These are phyloP conservation scores for Reticulitermes speratus DNA, from an alignment of 1,140 invertebrate genomes.

Conservation along the genomic window DNA sequence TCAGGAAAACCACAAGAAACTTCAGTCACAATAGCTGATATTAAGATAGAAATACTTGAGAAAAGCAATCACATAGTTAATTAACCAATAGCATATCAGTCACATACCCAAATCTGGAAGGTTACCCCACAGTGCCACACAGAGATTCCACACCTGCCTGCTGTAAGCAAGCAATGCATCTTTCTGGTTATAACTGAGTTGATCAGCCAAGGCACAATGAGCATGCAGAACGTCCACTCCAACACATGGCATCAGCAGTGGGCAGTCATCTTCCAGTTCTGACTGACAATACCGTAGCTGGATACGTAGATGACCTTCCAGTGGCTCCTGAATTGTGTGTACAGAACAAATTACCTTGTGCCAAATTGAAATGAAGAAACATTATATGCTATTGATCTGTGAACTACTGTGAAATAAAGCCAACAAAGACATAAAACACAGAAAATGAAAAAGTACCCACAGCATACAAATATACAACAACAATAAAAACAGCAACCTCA, in stretches of 20 bases:
- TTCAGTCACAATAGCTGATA: too few relatives aligned
- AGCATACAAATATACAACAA: too few relatives aligned
- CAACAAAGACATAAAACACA: too few relatives aligned
- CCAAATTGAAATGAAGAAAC: too few relatives aligned
- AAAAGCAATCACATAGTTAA: too few relatives aligned
- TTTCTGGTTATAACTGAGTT: slow-evolving; percentile 41
- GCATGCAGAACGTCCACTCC: slow-evolving; percentile 49
- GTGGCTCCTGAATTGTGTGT: slow-evolving; percentile 38
- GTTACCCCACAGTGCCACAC: slow-evolving; percentile 81
- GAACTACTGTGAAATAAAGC: too few relatives aligned
- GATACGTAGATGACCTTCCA: slow-evolving; percentile 53
- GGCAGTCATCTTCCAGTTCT: slow-evolving; percentile 51
- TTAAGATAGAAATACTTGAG: too few relatives aligned
- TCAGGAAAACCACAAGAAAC: too few relatives aligned
- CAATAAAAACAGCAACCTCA: too few relatives aligned
- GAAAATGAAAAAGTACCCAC: too few relatives aligned
- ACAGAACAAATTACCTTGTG: background rate
- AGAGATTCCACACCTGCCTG: slow-evolving; percentile 73
- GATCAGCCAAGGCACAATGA: slow-evolving; percentile 51
- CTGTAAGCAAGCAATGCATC: slow-evolving; percentile 47
- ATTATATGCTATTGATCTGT: too few relatives aligned
- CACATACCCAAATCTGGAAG: slow-evolving; percentile 47
- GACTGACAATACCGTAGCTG: slow-evolving; percentile 50
- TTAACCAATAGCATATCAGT: too few relatives aligned
- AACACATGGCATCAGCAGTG: slow-evolving; percentile 45